Evolutionary conservation across 2,888 invertebrate genomes (phyloP).

Genomic region (Pyrocoelia pectoralis): DNA sequence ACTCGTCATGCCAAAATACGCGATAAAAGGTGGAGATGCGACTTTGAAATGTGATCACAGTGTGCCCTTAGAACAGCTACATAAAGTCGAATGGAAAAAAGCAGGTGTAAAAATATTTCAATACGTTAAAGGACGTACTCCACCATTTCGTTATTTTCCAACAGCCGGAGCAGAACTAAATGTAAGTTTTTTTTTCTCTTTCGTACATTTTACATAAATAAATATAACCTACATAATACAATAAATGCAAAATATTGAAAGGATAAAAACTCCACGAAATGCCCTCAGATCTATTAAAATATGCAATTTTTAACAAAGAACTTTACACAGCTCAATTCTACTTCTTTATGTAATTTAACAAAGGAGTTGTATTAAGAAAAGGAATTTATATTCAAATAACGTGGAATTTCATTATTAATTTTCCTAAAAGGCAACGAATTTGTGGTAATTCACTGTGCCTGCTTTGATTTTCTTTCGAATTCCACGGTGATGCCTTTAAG

Average conservation of each 20-base stretch:
- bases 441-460: background rate
- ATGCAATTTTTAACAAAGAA: background rate
- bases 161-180: conserved; percentile 78
- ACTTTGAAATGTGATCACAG: conserved; percentile 79
- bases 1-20: conserved; percentile 67
- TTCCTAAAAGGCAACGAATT: background rate
- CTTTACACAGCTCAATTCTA: background rate
- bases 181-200: conserved; percentile 64
- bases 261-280: too few relatives aligned
- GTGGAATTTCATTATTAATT: conserved; percentile 17
- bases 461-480: background rate
- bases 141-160: conserved; percentile 74
- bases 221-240: too few relatives aligned
- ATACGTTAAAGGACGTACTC: conserved; percentile 79
- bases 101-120: conserved; percentile 80
- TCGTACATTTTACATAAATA: too few relatives aligned
- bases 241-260: too few relatives aligned
- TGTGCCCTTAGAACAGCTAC: conserved; percentile 75
- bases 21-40: conserved; percentile 75
- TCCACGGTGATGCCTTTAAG: background rate
- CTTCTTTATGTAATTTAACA: conserved; percentile 2
- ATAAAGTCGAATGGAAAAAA: conserved; percentile 80
- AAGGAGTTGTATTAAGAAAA: background rate
- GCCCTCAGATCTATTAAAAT: background rate
- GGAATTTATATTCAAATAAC: conserved; percentile 11